Percentiles rank a stretch among this genome's conserved stretches.
Evolutionary conservation across 2,888 invertebrate genomes (phyloP).

Genomic region (Cataglyphis rosenhaueri): DNA sequence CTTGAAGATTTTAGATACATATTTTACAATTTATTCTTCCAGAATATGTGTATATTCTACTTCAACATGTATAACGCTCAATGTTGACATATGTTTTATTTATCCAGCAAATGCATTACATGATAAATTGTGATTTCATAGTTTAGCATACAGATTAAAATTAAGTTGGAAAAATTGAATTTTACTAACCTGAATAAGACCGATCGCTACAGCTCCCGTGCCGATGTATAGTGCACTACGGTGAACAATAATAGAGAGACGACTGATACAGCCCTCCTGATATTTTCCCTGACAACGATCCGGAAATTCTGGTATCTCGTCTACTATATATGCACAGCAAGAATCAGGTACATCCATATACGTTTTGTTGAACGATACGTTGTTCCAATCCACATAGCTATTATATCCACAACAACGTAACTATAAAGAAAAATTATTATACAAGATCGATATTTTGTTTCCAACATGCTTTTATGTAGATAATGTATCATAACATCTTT

Average conservation of each 20-base stretch:
- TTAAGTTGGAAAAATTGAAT: background rate
- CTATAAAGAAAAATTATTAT: slow-evolving; percentile 72
- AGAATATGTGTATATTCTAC: slow-evolving; percentile 4
- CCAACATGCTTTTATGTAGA: background rate
- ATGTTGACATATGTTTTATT: background rate
- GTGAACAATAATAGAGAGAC: slow-evolving; percentile 88
- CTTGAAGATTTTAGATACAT: background rate
- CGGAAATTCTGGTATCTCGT: slow-evolving; percentile 75
- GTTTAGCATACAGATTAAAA: background rate
- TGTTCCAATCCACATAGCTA: slow-evolving; percentile 84
- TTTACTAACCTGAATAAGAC: slow-evolving; percentile 90
- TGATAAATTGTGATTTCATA: background rate
- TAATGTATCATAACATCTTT: background rate
- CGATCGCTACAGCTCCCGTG: slow-evolving; percentile 92
- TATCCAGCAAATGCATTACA: background rate
- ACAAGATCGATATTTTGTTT: background rate
- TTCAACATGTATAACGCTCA: background rate
- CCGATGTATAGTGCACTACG: slow-evolving; percentile 91
- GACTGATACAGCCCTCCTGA: slow-evolving; percentile 87
- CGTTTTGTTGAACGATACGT: slow-evolving; percentile 85
- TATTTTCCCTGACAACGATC: slow-evolving; percentile 80
- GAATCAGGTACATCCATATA: slow-evolving; percentile 87
- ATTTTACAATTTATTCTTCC: background rate
- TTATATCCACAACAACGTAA: slow-evolving; percentile 85
- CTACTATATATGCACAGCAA: slow-evolving; percentile 86